phyloP scores from a whole-genome alignment of 1,140 invertebrate species.

The Goniozus legneri region DNA sequence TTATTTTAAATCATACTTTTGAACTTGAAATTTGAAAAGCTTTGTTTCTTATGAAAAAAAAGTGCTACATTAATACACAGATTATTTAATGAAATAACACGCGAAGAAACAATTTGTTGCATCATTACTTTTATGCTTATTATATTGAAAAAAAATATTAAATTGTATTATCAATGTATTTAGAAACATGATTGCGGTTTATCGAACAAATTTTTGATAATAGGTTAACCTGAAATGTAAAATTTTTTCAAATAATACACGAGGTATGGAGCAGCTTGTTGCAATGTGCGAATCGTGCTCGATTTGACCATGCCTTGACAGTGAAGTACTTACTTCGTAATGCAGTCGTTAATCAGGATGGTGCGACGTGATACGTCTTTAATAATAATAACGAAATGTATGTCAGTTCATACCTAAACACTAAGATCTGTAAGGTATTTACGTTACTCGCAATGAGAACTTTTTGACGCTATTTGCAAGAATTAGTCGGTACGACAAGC shows the following conservation, averaged over 20 bases:
- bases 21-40: too few species aligned
- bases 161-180: not conserved
- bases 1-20: too few species aligned
- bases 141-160: not conserved
- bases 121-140: not conserved
- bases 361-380: constrained; percentile 10
- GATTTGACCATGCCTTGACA: constrained; percentile 30
- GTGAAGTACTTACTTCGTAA: constrained; percentile 21
- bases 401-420: constrained; percentile 27
- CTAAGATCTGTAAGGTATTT: constrained; percentile 5
- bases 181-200: not conserved
- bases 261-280: constrained; percentile 14
- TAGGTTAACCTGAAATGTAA: not conserved
- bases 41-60: too few species aligned
- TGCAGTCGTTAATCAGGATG: constrained; percentile 13
- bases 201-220: not conserved
- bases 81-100: too few species aligned
- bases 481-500: constrained; percentile 12
- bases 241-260: constrained; percentile 6
- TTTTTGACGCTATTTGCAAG: too few species aligned
- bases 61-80: too few species aligned
- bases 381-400: constrained; percentile 4
- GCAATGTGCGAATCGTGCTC: constrained; percentile 8
- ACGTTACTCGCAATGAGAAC: constrained; percentile 1
- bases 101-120: not conserved